Base-by-base conservation (phyloP, 1,140 invertebrate species). In the Bombus picipes region DNA sequence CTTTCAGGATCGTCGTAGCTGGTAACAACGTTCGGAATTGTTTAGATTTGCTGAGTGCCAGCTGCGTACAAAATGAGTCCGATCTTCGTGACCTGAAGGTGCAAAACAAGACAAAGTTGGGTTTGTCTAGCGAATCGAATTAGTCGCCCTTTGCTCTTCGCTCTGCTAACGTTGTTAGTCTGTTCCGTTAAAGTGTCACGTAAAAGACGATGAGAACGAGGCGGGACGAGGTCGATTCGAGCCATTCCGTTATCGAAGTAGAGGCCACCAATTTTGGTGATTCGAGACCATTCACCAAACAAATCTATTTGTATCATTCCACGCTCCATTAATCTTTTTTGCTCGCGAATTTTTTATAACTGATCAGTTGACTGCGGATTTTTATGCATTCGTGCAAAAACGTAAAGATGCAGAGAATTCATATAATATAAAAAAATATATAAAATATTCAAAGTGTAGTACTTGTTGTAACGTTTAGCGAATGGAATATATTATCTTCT, bases 121-220 rank as follows among this genome's bases (percentile, higher is more conserved):
- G 71, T 74, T 82, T 74, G 70, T 62, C 34, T 41, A 47, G 32
- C 22, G 32, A 82, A 82, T 82, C 71, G 53, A 65, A 71, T 82
- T 82, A 53, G 47, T 53, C 28, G 34, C 39, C 47, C 53, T 74
- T 82, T 65, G 57, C 57, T 47, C 39, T 53, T 25, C 57, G 22
- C 39, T 25, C 1, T 37, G 39, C 41, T 74, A 81, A 81, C 71
- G 12, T 65, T 25, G 80, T 82, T 82, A 65, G n/a, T 22, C 12
- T 34, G 57, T 1, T 41, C 59, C 57, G 75, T 32, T 68, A 43
- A 77, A 77, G 37, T 41, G 66, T 70, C 78, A 53, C 78, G 78
- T 80, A 70, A 80, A 70, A 53, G 22, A 43, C 25, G 65, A 68
- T 70, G 77, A 70, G 68, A 80, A 68, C 62, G 32, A 80, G 32